Base-by-base conservation (phyloP, 1,140 invertebrate species). In the Sarcophaga peregrina region DNA sequence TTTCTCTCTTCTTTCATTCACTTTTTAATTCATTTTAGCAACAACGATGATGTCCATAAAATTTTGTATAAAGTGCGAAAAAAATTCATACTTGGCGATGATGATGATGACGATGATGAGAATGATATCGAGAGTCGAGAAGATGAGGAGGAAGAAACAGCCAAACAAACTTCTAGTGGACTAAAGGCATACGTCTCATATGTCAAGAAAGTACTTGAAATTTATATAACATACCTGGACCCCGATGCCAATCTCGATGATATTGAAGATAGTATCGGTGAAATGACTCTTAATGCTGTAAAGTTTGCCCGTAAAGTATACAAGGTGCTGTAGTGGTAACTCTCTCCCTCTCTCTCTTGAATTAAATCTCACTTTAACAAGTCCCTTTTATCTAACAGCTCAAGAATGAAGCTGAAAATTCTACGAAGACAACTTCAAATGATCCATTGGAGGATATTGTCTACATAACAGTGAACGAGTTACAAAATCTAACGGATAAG, bases 401-500 rank as follows among this genome's bases (percentile, higher is more conserved):
- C 37, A 91, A 91, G 83, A 86, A 89, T 47, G 83, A 85, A 11
- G 86, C 90, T 9, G 87, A 88, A 75, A 94, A 94, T 86, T 85
- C 90, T 4, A 93, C 92, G 5, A 87, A 92, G 37, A 37, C 15
- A 68, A 88, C 87, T 25, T 88, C 91, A 5, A 90, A 92, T 10
- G 91, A 91, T 48, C 90, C 91, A 4, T 90, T 91, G n/a, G 87
- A 91, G 3, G 92, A 93, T 58, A 91, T 92, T 80, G 87, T 93
- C 80, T 93, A 94, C 84, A 92, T 94, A 82, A 91, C 91, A 0
- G 90, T 93, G 8, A 87, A 92, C n/a, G 91, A 93, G 68, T 89
- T 95, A 8, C 94, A 95, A 90, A 90, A 91, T 76, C 87, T 92
- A 82, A 95, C 94, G 0, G 93, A 95, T 83, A 88, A 90, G 58